phyloP scores from a whole-genome alignment of 2,797 vertebrate species.

The Ataeniobius toweri region DNA sequence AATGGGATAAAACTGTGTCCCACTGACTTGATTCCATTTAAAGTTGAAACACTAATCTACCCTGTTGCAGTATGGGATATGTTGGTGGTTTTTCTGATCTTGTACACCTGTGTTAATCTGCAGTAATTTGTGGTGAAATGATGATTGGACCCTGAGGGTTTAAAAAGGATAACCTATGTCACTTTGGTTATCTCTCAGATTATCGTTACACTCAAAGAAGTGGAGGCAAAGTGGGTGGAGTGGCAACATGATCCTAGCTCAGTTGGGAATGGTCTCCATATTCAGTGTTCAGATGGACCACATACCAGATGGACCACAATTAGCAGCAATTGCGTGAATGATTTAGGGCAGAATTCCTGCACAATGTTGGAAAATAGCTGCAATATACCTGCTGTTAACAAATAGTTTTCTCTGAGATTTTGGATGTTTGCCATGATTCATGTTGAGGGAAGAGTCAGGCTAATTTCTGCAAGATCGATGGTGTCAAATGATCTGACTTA shows the following conservation, averaged over 20 bases:
- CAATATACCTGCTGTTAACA: conserved; percentile 66
- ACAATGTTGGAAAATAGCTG: conserved; percentile 55
- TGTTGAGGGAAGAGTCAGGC: conserved; percentile 47
- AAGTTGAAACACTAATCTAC: conserved; percentile 10
- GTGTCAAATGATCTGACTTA: conserved; percentile 72
- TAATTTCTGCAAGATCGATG: conserved; percentile 67
- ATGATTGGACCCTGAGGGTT: conserved; percentile 37
- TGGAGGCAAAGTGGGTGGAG: conserved; percentile 33
- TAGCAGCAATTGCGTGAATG: conserved; percentile 42
- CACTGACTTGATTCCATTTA: conserved; percentile 23
- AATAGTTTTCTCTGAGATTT: conserved; percentile 48
- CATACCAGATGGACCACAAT: conserved; percentile 15
- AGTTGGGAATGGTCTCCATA: conserved; percentile 8
- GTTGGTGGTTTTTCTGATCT: conserved; percentile 25
- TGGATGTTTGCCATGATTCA: conserved; percentile 43
- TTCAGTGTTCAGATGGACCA: conserved; percentile 6
- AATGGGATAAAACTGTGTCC: conserved; percentile 27
- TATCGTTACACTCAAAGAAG: conserved; percentile 61
- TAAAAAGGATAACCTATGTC: conserved; percentile 46
- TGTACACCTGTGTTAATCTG: conserved; percentile 46
- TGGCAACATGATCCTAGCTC: conserved; percentile 60
- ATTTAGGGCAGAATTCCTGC: conserved; percentile 46
- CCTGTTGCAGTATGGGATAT: conserved; percentile 14
- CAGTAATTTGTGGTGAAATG: conserved; percentile 37
- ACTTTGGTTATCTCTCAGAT: conserved; percentile 50